These are phyloP conservation scores for Hirtodrosophila cameraria DNA, from an alignment of 2,888 invertebrate genomes.

Conservation along the genomic window DNA sequence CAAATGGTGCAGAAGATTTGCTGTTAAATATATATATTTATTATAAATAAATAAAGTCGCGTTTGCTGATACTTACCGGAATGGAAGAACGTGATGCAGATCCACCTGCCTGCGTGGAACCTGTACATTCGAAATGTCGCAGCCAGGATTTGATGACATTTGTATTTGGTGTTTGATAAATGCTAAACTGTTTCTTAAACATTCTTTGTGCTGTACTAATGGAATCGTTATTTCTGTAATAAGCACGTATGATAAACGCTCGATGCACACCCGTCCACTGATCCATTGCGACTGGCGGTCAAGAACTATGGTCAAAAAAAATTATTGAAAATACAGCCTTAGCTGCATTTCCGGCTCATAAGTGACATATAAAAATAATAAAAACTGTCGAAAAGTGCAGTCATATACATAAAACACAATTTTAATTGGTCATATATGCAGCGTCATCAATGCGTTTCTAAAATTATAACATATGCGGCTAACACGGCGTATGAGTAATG, in stretches of 20 bases:
- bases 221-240: conserved; percentile 79
- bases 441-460: conserved; percentile 37
- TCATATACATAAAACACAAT: conserved; percentile 24
- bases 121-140: conserved; percentile 77
- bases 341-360: conserved; percentile 55
- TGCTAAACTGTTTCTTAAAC: conserved; percentile 78
- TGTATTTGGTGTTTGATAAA: conserved; percentile 74
- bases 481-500: conserved; percentile 67
- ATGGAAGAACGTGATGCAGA: conserved; percentile 59
- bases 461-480: conserved; percentile 19
- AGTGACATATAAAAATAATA: conserved; percentile 71
- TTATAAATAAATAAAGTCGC: not conserved
- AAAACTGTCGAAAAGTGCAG: conserved; percentile 38
- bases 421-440: conserved; percentile 52
- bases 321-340: conserved; percentile 5
- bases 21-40: conserved; percentile 30
- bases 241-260: conserved; percentile 76
- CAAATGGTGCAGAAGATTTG: conserved; percentile 77
- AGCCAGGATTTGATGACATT: conserved; percentile 80
- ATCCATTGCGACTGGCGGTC: conserved; percentile 72
- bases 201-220: conserved; percentile 74
- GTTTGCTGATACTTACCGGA: conserved; percentile 52
- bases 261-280: conserved; percentile 82
- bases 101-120: conserved; percentile 68
- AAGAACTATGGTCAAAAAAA: not conserved